A percentile compares a stretch with the other conserved stretches of the same genome.
Conservation (phyloP, 2,888 invertebrate species). For the Cheilosia grossa region DNA sequence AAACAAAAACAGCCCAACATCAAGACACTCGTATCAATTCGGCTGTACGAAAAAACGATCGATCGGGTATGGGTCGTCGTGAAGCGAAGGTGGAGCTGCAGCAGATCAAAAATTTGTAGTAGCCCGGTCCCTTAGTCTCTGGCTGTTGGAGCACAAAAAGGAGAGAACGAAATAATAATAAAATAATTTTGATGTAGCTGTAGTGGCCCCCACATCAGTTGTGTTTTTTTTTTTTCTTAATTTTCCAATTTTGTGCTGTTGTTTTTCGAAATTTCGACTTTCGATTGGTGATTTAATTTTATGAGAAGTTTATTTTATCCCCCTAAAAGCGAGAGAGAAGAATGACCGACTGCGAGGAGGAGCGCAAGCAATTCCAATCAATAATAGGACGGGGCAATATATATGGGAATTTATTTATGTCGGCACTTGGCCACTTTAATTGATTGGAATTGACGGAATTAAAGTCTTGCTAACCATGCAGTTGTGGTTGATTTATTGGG, state of each 20-base stretch:
- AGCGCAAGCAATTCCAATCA: conserved; percentile 65
- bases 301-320: conserved; percentile 72
- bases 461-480: conserved; percentile 64
- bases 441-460: conserved; percentile 72
- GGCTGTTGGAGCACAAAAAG: conserved; percentile 13
- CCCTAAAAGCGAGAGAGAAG: conserved; percentile 11
- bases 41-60: conserved; percentile 31
- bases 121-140: background rate
- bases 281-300: conserved; percentile 74
- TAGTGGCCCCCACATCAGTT: conserved; percentile 71
- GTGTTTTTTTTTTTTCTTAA: background rate
- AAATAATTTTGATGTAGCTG: conserved; percentile 70
- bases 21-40: conserved; percentile 55
- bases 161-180: conserved; percentile 68
- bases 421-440: conserved; percentile 64
- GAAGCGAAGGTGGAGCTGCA: background rate
- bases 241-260: conserved; percentile 58
- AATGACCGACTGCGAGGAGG: conserved; percentile 33
- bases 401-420: conserved; percentile 65
- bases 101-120: conserved; percentile 4
- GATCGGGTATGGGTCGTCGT: conserved; percentile 13
- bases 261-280: conserved; percentile 41
- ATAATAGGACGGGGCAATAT: conserved; percentile 53
- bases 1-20: conserved; percentile 36
- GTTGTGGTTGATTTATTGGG: conserved; percentile 57